Conservation (phyloP, 2,888 invertebrate genomes). For the Andrena hattorfiana region DNA sequence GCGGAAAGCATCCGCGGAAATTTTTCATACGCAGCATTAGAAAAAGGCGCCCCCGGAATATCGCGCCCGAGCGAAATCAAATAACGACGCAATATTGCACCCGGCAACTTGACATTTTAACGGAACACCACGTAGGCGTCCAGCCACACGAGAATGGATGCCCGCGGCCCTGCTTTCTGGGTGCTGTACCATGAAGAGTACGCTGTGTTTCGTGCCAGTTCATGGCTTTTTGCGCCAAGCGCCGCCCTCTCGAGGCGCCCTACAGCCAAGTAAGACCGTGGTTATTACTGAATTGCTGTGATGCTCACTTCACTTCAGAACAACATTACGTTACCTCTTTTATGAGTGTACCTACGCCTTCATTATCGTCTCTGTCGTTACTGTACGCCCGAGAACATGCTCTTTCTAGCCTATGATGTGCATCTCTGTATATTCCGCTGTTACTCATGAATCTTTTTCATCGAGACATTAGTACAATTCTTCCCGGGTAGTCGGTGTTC, state of each 20-base stretch:
- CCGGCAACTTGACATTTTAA: conserved; percentile 55
- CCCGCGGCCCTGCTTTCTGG: conserved; percentile 16
- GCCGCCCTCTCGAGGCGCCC: conserved; percentile 12
- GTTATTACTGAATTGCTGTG: conserved; percentile 61
- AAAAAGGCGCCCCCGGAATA: conserved; percentile 26
- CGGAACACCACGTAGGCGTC: conserved; percentile 42
- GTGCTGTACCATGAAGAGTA: conserved; percentile 38
- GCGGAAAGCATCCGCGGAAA: not conserved
- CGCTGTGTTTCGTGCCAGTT: conserved; percentile 27
- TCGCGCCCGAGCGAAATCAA: conserved; percentile 31
- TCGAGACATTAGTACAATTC: not conserved
- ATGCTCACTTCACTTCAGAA: conserved; percentile 9
- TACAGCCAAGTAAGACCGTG: conserved; percentile 15
- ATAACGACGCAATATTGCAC: conserved; percentile 42
- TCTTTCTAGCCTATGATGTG: not conserved
- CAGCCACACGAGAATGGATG: conserved; percentile 44
- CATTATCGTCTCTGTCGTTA: not conserved
- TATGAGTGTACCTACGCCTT: not conserved
- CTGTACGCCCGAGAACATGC: not conserved
- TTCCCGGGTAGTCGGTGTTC: not conserved
- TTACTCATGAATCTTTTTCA: not conserved
- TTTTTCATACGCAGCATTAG: not conserved
- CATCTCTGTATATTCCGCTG: not conserved
- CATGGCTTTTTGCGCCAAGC: conserved; percentile 58
- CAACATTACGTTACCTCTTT: conserved; percentile 8